phyloP scores from a whole-genome alignment of 2,888 invertebrate genomes.

The Papilio elwesi region DNA sequence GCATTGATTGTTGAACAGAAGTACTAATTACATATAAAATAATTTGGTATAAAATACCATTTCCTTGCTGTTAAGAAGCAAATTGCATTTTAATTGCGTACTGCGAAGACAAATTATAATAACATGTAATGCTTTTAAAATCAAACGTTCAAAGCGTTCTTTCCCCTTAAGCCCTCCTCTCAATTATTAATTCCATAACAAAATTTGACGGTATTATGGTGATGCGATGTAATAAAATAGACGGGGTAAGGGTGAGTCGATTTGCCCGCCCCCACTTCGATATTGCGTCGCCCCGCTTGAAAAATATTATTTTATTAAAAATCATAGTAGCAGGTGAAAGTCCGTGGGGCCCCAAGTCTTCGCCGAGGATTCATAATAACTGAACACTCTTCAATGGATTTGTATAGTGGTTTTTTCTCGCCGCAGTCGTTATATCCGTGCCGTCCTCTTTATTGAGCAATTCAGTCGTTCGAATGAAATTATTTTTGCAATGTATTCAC shows the following conservation, averaged over 20 bases:
- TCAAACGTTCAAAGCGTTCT: constrained; percentile 15
- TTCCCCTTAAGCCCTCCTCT: not conserved
- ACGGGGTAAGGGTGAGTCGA: constrained; percentile 22
- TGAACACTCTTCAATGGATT: constrained; percentile 55
- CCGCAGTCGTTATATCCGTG: constrained; percentile 51
- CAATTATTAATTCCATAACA: constrained; percentile 43
- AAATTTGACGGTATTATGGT: constrained; percentile 39
- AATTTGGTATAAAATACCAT: too few species aligned
- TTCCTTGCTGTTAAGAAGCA: not conserved
- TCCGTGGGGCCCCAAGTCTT: constrained; percentile 31
- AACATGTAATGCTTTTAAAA: constrained; percentile 13
- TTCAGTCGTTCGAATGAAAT: constrained; percentile 66
- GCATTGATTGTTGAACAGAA: too few species aligned
- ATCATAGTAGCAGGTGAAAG: constrained; percentile 65
- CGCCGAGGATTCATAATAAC: constrained; percentile 66
- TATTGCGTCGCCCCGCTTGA: constrained; percentile 49
- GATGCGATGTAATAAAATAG: constrained; percentile 29
- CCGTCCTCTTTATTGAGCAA: constrained; percentile 64
- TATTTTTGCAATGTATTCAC: constrained; percentile 48
- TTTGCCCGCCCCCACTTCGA: constrained; percentile 30
- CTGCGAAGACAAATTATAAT: not conserved
- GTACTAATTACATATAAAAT: too few species aligned
- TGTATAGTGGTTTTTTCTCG: constrained; percentile 50
- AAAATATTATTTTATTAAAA: constrained; percentile 72
- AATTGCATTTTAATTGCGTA: constrained; percentile 17